A percentile compares a stretch with the other conserved stretches of the same genome.
Conservation (phyloP, 2,797 vertebrate species). For the Calcarius lapponicus region DNA sequence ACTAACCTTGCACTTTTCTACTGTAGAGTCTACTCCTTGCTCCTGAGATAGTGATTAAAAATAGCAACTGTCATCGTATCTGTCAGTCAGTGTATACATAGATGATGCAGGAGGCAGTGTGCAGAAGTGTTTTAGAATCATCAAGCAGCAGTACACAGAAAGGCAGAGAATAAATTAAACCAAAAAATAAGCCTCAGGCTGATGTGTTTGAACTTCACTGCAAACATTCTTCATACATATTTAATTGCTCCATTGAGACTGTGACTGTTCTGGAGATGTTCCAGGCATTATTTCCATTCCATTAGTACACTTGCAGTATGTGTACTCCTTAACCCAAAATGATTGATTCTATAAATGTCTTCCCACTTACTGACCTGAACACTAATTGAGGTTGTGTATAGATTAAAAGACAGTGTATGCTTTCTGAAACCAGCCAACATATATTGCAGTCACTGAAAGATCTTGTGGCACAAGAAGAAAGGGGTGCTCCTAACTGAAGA, state of each 20-base stretch:
- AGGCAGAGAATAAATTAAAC: constrained; percentile 78
- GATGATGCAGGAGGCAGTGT: not conserved
- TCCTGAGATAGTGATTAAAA: constrained; percentile 65
- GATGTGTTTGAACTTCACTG: constrained; percentile 77
- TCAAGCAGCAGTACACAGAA: constrained; percentile 57
- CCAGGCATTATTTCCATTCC: constrained; percentile 80
- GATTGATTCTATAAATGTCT: constrained; percentile 80
- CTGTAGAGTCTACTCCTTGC: not conserved
- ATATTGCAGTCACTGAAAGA: constrained; percentile 50
- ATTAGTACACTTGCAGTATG: constrained; percentile 74
- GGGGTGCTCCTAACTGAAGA: not conserved
- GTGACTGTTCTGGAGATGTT: constrained; percentile 73
- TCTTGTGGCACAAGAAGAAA: constrained; percentile 24
- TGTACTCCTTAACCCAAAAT: constrained; percentile 76
- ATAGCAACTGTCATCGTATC: constrained; percentile 51
- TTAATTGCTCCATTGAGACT: constrained; percentile 78
- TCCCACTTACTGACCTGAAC: constrained; percentile 75
- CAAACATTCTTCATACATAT: constrained; percentile 80
- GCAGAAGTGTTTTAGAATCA: constrained; percentile 49
- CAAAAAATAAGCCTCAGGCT: constrained; percentile 71
- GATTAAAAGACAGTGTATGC: constrained; percentile 70
- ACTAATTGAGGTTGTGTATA: constrained; percentile 75
- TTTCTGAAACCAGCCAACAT: constrained; percentile 68
- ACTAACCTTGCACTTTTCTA: not conserved
- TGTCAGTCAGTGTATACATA: constrained; percentile 37